Base-by-base conservation (phyloP, 2,113 vertebrate genomes). In the Gymnogyps californianus region DNA sequence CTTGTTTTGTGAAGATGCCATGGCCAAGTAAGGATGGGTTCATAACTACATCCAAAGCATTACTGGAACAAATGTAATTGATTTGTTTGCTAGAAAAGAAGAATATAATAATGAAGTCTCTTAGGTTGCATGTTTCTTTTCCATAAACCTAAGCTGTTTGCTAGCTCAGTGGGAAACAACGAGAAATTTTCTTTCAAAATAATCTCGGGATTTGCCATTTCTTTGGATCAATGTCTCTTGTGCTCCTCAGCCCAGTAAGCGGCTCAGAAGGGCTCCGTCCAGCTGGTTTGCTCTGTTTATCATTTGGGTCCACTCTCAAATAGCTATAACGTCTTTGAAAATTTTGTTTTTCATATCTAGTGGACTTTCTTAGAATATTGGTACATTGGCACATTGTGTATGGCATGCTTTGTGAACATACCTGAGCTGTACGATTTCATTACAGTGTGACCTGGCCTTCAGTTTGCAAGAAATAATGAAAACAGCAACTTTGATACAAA, bases 381-480 rank as follows among this genome's bases (percentile, higher is more conserved):
- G 15, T 36, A 13, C 24, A 5, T 6, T 7, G 51, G 13, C 16
- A 16, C 11, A 31, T 32, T 16, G 31, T 12, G 26, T 13, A 3
- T 16, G n/a, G 26, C 16, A 3, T 4, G 20, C 12, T n/a, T 38
- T 46, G 49, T 31, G 34, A 57, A 13, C 2, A 1, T 11, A 22
- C 17, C 38, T 2, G 8, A 46, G 44, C 36, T 38, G 55, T 11
- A 21, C 0, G 0, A 40, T 26, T 57, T 47, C 31, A 16, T 58
- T 55, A 32, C 31, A 9, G 4, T 28, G 31, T 42, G 67, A 70
- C 20, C 47, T 71, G n/a, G 11, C 51, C 36, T 87, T 79, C 57
- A 19, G 26, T 10, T 22, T 47, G 19, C 26, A 72, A 72, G 32
- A 51, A 36, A 26, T 38, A 61, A 36, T 21, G 32, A 51, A 79